Percentiles rank a stretch among this genome's conserved stretches.
Evolutionary conservation across 2,888 invertebrate species (phyloP).

Genomic region (Tiliacea aurago): DNA sequence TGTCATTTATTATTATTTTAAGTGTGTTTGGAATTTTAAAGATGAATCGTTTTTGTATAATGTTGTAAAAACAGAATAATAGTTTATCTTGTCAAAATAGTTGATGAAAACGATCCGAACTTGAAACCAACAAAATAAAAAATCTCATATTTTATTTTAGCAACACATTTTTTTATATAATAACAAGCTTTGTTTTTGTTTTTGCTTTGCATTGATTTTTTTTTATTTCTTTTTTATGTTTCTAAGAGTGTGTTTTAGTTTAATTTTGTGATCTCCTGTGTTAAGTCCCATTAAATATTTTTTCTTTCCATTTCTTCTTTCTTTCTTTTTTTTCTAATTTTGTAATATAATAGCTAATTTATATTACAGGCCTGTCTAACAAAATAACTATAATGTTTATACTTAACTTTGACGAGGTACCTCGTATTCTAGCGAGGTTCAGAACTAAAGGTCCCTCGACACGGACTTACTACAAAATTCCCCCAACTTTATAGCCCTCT

Average conservation of each 20-base stretch:
- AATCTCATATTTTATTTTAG: not conserved
- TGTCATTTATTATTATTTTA: not conserved
- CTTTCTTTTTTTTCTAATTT: not conserved
- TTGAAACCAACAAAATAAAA: not conserved
- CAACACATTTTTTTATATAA: not conserved
- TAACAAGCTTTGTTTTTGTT: not conserved
- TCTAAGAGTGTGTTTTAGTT: too few relatives aligned
- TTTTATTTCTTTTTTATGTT: too few relatives aligned
- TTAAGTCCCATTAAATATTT: too few relatives aligned
- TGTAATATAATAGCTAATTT: constrained; percentile 2
- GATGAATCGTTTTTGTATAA: not conserved
- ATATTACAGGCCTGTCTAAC: constrained; percentile 20
- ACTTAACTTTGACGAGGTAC: constrained; percentile 38
- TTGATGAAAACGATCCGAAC: not conserved
- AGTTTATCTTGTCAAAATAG: not conserved
- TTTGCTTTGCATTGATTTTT: too few relatives aligned
- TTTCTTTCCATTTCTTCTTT: too few relatives aligned
- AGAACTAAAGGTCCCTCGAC: constrained; percentile 60
- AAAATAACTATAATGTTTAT: constrained; percentile 37
- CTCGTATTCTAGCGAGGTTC: constrained; percentile 50
- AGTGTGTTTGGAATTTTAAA: not conserved
- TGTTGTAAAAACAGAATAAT: not conserved
- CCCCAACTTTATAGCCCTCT: constrained; percentile 61
- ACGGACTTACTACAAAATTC: constrained; percentile 54
- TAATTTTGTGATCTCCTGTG: too few relatives aligned